Conservation (phyloP, 2,888 invertebrate genomes). For the Drosophila cognata region DNA sequence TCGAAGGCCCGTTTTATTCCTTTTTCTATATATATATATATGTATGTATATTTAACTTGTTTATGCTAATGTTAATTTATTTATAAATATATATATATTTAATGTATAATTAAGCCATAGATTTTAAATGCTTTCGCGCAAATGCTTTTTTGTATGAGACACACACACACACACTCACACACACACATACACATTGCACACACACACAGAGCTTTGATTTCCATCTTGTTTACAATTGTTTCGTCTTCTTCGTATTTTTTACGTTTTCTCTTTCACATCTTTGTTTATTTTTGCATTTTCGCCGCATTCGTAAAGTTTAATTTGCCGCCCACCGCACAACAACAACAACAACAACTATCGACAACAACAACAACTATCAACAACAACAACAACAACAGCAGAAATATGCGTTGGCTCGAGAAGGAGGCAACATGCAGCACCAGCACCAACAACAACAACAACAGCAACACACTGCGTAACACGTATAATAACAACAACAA, state of each 20-base stretch:
- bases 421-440: conserved; percentile 48
- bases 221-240: conserved; percentile 46
- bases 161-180: conserved; percentile 7
- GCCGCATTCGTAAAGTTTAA: conserved; percentile 61
- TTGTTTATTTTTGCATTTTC: conserved; percentile 54
- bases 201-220: conserved; percentile 40
- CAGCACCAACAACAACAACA: conserved; percentile 30
- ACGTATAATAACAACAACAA: conserved; percentile 14
- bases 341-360: conserved; percentile 23
- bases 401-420: conserved; percentile 50
- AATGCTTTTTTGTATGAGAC: conserved; percentile 33
- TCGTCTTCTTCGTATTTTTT: conserved; percentile 26
- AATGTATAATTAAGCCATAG: conserved; percentile 32
- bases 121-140: conserved; percentile 50
- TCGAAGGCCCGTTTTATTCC: conserved; percentile 32
- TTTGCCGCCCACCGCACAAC: conserved; percentile 43
- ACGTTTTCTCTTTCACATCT: conserved; percentile 56
- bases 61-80: conserved; percentile 28
- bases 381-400: conserved; percentile 38
- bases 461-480: conserved; percentile 21
- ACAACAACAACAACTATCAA: conserved; percentile 9
- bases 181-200: neutral
- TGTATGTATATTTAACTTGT: conserved; percentile 19
- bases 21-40: conserved; percentile 8
- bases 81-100: neutral